These are phyloP conservation scores for Tillus elongatus DNA, from an alignment of 2,888 invertebrate genomes.

Conservation along the genomic window DNA sequence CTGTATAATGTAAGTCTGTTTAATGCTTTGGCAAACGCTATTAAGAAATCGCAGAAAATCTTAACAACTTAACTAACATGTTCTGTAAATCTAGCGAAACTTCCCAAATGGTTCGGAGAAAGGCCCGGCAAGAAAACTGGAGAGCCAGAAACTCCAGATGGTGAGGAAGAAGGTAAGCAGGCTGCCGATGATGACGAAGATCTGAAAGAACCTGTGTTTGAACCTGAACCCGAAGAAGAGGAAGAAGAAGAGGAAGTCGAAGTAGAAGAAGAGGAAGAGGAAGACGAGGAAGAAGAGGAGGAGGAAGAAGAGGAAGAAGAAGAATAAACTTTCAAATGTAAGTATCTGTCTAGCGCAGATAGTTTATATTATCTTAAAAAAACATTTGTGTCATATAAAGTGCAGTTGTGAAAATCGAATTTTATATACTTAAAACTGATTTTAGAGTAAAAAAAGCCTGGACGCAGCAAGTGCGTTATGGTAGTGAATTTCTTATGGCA, in stretches of 20 bases:
- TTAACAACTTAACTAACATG: background rate
- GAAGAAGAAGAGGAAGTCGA: slow-evolving; percentile 62
- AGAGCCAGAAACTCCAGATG: slow-evolving; percentile 83
- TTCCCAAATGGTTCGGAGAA: slow-evolving; percentile 94
- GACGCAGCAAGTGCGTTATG: no score
- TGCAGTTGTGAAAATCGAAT: background rate
- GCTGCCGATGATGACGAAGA: slow-evolving; percentile 61
- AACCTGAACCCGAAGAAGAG: slow-evolving; percentile 65
- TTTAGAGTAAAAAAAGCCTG: no score
- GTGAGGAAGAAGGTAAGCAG: slow-evolving; percentile 78
- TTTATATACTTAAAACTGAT: no score
- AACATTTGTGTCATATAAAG: background rate
- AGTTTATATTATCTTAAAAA: no score
- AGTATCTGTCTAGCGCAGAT: no score
- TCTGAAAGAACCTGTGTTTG: slow-evolving; percentile 49
- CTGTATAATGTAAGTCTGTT: no score
- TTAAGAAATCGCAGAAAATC: no score
- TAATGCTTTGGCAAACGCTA: no score
- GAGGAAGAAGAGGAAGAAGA: slow-evolving; percentile 55
- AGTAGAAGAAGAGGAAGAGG: slow-evolving; percentile 68
- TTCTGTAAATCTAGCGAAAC: slow-evolving; percentile 57
- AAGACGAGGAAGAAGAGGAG: slow-evolving; percentile 63
- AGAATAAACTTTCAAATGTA: slow-evolving; percentile 21
- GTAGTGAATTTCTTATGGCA: no score
- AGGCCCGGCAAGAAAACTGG: slow-evolving; percentile 87